Evolutionary conservation across 2,797 vertebrate species (phyloP), one percentile per base, ranked within the genome.

Genomic region (Momotus momota): DNA sequence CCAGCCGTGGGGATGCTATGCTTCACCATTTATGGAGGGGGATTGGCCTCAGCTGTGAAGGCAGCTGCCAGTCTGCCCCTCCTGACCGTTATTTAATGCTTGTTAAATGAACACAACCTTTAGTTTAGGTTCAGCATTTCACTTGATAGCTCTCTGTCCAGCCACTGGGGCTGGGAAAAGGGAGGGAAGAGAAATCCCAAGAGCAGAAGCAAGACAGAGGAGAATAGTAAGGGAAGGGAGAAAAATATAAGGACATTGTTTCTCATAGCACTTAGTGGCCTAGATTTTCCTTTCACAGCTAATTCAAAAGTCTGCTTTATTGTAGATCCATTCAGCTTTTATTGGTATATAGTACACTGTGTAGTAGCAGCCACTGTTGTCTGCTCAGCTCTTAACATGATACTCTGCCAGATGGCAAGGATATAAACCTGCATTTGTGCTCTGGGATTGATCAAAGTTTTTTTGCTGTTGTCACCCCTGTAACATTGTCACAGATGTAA

Each of bases 401-500:
- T 97, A 95, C 93, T 94, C 94, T 96, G 97, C 96, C 97, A 97
- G 96, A 97, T 97, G 97, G 96, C 94, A 95, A 88, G 92, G 94
- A 88, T 81, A 96, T 94, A 97, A 97, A 96, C 95, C 94, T 97
- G 95, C 40, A 5, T 95, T 97, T 97, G 95, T 97, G 38, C 83
- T 94, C 94, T 0, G 19, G 70, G 71, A n/a, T 9, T 93, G 95
- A 96, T 97, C 94, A 94, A 96, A 96, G 96, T 92, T 74, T 94
- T 94, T 95, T 79, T 85, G 75, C 92, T 93, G 90, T 97, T 97
- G 95, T 95, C 96, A 92, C 87, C 83, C 86, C 94, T 81, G 91
- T 91, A 91, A 93, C 65, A 20, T 91, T 95, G 89, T 93, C 94
- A 90, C 85, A 92, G 94, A 93, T 93, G 84, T 87, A 81, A 91